Percentiles rank a stretch among this genome's conserved stretches.
Conservation (phyloP, 2,113 vertebrate species). For the Crypturellus undulatus region DNA sequence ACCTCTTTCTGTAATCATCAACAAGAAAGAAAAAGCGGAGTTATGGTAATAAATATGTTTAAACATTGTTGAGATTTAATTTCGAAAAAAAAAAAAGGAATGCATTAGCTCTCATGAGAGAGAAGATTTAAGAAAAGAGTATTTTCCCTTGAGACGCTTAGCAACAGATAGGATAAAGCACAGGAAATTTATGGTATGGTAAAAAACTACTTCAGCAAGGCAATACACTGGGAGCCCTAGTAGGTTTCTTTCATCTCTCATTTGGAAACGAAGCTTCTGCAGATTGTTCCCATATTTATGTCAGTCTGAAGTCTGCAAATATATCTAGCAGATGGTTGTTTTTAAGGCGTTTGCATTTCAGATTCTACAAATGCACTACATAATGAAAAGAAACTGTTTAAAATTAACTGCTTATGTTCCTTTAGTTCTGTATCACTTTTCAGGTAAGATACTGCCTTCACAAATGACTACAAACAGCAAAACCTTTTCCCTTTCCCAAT, state of each 20-base stretch:
- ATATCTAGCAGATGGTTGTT: background rate
- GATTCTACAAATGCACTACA: background rate
- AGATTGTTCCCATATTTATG: background rate
- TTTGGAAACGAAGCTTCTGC: background rate
- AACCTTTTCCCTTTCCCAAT: background rate
- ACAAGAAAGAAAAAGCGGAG: background rate
- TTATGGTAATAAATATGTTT: slow-evolving; percentile 27
- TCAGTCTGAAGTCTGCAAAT: background rate
- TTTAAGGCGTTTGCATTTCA: background rate
- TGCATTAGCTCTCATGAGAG: background rate
- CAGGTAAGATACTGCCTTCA: background rate
- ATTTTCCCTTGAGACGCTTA: background rate
- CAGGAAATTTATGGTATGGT: background rate
- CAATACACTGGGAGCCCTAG: background rate
- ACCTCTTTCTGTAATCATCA: background rate
- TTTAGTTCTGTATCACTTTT: background rate
- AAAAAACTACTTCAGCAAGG: background rate
- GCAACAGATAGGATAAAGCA: slow-evolving; percentile 10
- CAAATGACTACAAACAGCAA: background rate
- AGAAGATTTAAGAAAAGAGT: slow-evolving; percentile 12
- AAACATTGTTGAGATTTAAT: background rate
- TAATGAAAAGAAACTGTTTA: background rate
- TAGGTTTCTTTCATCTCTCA: slow-evolving; percentile 16
- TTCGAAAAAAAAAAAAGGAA: slow-evolving; percentile 26
- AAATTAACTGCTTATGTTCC: background rate